Evolutionary conservation across 2,797 vertebrate genomes (phyloP), one percentile per base, ranked within the genome.

Genomic region (Iguana delicatissima): DNA sequence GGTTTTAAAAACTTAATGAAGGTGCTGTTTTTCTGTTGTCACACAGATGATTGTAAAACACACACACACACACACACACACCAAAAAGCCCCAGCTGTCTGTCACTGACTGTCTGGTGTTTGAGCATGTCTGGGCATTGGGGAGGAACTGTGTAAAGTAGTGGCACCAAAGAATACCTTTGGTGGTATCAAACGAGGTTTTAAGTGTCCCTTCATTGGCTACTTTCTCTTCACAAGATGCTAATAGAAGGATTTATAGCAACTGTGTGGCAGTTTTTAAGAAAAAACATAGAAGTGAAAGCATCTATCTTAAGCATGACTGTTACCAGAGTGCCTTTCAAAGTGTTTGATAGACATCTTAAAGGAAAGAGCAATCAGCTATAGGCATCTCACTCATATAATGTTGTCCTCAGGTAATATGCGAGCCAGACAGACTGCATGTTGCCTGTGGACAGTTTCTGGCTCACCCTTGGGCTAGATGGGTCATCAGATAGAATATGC

Each of bases 311-410:
- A 0, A 64, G 3, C 0, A 1, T 29, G 1, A 12, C 4, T 57
- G 1, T 77, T 81, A 14, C 46, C 20, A 10, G 0, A 0, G 0
- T 38, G 0, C 6, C 0, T 22, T 0, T 69, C 12, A 6, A 59
- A 81, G 50, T 84, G 91, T n/a, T 67, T n/a, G 76, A n/a, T 55
- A 73, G 29, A 81, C 1, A 5, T 52, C 32, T 69, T 38, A 1
- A 10, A 85, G 24, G 0, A 20, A 69, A 2, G 2, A 6, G 0
- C 57, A 86, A n/a, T 94, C 35, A 35, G 85, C 64, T 79, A 35
- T 59, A 22, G 0, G 74, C 46, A 4, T 42, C 52, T 72, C 46
- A 4, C 18, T 0, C 32, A 0, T 32, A 0, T 14, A 62, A 6
- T 46, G 59, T 67, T 6, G 80, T 16, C 64, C 59, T 62, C 59